Evolutionary conservation across 2,113 vertebrate genomes (phyloP), one percentile per base, ranked within the genome.

Genomic region (Mormoops blainvillei): DNA sequence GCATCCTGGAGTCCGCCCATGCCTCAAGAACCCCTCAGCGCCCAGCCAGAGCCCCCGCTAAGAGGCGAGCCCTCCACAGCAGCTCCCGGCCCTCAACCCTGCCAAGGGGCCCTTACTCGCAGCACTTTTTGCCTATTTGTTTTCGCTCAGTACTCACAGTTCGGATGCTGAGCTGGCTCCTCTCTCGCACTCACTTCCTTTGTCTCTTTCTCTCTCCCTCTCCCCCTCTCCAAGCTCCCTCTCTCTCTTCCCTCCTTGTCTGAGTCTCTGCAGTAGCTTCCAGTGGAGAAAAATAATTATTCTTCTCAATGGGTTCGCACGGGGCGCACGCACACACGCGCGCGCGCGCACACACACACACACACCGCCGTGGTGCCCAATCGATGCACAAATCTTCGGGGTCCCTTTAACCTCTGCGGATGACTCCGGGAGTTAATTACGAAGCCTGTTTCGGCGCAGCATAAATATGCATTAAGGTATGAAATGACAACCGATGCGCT

Each of bases 301-400:
- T 98, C 97, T 97, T 97, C 97, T 98, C 97, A 98, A 97, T 98
- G 97, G 97, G 97, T 96, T 97, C 89, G 89, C 97, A 97, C 97
- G 93, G 97, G 96, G 97, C 94, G 94, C 97, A 82, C 96, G 95
- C 96, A 96, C 84, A 93, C 93, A 67, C 74, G 22, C 89, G 36
- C 87, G 71, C 87, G 56, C 89, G 36, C 87, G 71, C 87, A 50
- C 95, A 38, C 96, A 52, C 82, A 28, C 94, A 73, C 94, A 73
- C 86, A 54, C 85, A 84, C 63, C 26, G 61, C 96, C 48, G 45
- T 54, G 90, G 83, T 50, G 50, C 94, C 93, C 97, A 96, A 97
- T 98, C 97, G 81, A 91, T 94, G 97, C 97, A 94, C 95, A 96
- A 91, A 98, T 94, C 97, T 97, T 96, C 95, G 95, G 96, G 97